A percentile compares a stretch with the other conserved stretches of the same genome.
Evolutionary conservation across 2,888 invertebrate species (phyloP).

Genomic region (Cataglyphis albicans): DNA sequence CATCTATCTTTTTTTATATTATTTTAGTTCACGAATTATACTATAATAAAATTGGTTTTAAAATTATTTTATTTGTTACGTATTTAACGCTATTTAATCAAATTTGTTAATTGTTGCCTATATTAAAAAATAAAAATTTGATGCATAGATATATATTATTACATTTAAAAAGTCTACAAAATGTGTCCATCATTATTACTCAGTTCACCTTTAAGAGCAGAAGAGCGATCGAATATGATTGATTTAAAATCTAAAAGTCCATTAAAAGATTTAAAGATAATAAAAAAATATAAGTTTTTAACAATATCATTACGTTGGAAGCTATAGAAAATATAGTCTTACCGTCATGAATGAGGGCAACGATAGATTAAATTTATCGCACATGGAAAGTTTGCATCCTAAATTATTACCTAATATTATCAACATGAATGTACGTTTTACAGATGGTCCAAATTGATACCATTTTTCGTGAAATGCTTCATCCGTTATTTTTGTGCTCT

Average conservation of each 20-base stretch:
- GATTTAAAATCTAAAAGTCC: constrained; percentile 71
- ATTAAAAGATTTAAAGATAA: neutral
- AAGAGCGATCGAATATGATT: constrained; percentile 73
- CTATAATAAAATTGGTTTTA: neutral
- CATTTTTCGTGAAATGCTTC: constrained; percentile 73
- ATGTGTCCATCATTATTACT: neutral
- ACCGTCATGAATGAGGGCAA: constrained; percentile 74
- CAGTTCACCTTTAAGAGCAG: constrained; percentile 63
- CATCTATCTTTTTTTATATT: too few relatives aligned
- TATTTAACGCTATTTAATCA: neutral
- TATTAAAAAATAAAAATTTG: neutral
- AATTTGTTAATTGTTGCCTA: neutral
- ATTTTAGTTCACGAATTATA: neutral
- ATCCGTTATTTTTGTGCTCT: constrained; percentile 71
- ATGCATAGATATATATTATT: neutral
- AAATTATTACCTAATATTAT: constrained; percentile 69
- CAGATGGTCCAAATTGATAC: constrained; percentile 57
- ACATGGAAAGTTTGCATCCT: constrained; percentile 68
- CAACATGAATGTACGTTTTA: constrained; percentile 58
- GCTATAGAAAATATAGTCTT: constrained; percentile 27
- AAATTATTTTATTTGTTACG: neutral
- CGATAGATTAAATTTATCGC: constrained; percentile 71
- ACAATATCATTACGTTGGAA: neutral
- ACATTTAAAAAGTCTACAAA: neutral
- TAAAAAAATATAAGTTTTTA: neutral